Evolutionary conservation across 1,140 invertebrate genomes (phyloP), one percentile per base, ranked within the genome.

Genomic region (Probaryconus sp.): DNA sequence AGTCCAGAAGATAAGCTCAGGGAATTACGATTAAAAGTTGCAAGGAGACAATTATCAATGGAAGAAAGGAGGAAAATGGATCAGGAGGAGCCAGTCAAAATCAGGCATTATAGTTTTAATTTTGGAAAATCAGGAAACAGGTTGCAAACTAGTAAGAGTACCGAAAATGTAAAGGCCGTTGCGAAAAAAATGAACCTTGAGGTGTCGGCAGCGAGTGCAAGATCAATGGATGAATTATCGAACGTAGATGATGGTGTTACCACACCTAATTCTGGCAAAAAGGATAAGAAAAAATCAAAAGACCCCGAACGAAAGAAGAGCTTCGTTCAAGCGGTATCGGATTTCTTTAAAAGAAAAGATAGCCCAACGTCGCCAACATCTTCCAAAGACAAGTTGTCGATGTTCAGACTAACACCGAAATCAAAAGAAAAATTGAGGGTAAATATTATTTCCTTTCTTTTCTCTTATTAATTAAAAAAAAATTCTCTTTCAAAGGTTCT

Each of bases 271-370:
- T n/a, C n/a, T 14, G 47, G 11, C 14, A 84, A 84, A 28, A 75
- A 84, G 5, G 83, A 85, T 1, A 88, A 87, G 70, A 88, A 88
- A 63, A 90, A 89, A 45, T 74, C 81, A 40, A 91, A 90, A 80
- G 93, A 94, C 81, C 89, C 90, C 0, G 93, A 94, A 65, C 88
- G 94, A 56, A 87, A 93, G 33, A 94, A 93, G 79, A 95, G 94
- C 82, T 92, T 96, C 30, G 95, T 95, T 69, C 94, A 95, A 87
- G 92, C 94, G 37, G 91, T 96, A 33, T 93, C 94, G 1, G 94
- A 93, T 82, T 94, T 95, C 79, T 94, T 96, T 76, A 89, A 91
- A 33, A 92, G 92, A 74, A 91, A 90, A 50, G 88, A 90, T 9
- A 75, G 85, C 13, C 82, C 84, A 0, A 78, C 85, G 0, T 85